These are phyloP conservation scores for Isichthys henryi DNA, from an alignment of 2,113 vertebrate genomes.

Conservation along the genomic window DNA sequence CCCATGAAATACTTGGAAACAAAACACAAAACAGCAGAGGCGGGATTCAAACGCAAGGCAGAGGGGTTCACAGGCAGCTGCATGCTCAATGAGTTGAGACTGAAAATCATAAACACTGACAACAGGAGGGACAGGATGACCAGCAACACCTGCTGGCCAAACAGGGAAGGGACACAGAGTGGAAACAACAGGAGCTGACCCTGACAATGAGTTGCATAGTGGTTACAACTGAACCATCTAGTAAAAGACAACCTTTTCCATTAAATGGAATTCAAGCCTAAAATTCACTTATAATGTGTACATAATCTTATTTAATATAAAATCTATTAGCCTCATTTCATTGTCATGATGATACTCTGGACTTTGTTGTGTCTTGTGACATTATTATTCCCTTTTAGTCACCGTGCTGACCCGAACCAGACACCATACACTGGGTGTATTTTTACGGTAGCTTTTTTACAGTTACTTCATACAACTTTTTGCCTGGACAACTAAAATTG, in stretches of 20 bases:
- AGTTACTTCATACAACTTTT: background rate
- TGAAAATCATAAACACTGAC: too few relatives aligned
- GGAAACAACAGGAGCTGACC: too few relatives aligned
- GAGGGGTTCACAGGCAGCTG: too few relatives aligned
- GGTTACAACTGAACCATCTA: background rate
- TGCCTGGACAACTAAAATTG: background rate
- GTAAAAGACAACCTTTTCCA: background rate
- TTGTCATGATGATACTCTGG: background rate
- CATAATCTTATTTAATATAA: background rate
- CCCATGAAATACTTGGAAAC: too few relatives aligned
- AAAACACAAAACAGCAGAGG: too few relatives aligned
- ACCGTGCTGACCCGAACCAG: background rate
- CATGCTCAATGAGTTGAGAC: too few relatives aligned
- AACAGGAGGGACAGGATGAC: too few relatives aligned
- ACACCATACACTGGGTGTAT: background rate
- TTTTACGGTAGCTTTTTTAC: background rate
- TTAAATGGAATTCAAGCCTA: background rate
- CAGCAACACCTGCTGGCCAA: too few relatives aligned
- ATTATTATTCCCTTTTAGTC: background rate
- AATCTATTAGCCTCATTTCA: background rate
- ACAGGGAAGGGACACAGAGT: too few relatives aligned
- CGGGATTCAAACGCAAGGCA: too few relatives aligned
- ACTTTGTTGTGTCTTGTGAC: background rate
- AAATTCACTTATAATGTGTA: background rate
- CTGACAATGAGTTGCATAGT: background rate